These are phyloP conservation scores for Eulemur rubriventer DNA, from an alignment of 2,797 vertebrate species.

Conservation along the genomic window DNA sequence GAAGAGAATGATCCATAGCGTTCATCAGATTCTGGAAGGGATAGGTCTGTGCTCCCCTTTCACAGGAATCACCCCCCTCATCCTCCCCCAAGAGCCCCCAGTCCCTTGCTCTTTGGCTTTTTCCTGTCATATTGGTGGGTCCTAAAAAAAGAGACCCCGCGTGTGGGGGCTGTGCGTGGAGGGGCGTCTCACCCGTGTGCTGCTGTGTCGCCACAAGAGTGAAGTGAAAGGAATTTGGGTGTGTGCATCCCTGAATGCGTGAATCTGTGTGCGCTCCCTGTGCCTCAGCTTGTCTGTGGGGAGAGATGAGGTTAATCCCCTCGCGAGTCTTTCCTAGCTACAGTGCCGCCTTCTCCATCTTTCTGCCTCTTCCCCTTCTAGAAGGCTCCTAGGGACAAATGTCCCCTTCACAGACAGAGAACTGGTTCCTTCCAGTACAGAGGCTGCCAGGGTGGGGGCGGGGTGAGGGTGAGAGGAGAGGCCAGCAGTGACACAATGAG, in stretches of 20 bases:
- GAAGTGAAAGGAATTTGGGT: background rate
- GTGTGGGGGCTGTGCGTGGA: background rate
- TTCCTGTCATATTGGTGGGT: background rate
- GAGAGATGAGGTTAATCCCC: background rate
- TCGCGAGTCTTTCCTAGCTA: background rate
- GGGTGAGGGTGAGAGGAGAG: conserved; percentile 33
- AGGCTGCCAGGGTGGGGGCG: conserved; percentile 13
- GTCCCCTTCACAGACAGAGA: conserved; percentile 44
- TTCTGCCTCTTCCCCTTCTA: conserved; percentile 18
- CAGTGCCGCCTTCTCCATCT: conserved; percentile 30
- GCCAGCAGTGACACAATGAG: conserved; percentile 24
- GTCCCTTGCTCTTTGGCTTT: background rate
- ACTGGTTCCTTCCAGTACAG: conserved; percentile 56
- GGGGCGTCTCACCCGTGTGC: background rate
- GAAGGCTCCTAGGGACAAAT: conserved; percentile 35
- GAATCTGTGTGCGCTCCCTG: background rate
- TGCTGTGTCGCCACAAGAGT: background rate
- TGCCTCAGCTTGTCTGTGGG: background rate
- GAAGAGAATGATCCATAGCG: background rate
- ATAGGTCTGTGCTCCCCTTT: background rate
- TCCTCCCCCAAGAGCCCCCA: background rate
- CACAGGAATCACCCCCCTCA: background rate
- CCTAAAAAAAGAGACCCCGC: background rate
- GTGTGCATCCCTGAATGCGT: background rate
- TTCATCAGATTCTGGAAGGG: background rate